Conservation (phyloP, 2,888 invertebrate species). For the Tipula helvola region DNA sequence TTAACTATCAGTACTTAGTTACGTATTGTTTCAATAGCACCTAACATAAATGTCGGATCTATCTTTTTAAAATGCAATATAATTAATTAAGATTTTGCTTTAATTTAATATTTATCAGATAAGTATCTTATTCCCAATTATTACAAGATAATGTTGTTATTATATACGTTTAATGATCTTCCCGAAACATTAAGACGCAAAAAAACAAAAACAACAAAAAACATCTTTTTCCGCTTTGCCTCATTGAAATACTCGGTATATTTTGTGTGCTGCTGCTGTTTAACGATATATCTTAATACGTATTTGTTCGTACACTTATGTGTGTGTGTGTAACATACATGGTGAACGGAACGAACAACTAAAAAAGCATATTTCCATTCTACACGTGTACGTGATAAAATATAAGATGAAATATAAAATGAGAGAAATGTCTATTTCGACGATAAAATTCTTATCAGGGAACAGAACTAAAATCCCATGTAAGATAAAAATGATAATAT, state of each 20-base stretch:
- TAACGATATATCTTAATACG: background rate
- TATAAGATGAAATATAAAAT: background rate
- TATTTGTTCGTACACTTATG: background rate
- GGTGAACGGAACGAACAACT: background rate
- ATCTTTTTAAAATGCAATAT: background rate
- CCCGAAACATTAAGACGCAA: background rate
- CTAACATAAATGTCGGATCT: background rate
- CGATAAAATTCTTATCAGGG: conserved; percentile 4
- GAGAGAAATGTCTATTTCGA: background rate
- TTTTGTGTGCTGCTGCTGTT: background rate
- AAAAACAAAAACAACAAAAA: background rate
- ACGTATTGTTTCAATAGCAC: background rate
- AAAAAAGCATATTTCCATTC: background rate
- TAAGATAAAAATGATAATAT: background rate
- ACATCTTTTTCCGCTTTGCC: background rate
- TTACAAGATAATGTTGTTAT: background rate
- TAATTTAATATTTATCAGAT: background rate
- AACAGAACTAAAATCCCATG: background rate
- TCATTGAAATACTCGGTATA: background rate
- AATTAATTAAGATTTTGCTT: background rate
- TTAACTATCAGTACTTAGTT: background rate
- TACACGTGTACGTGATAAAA: background rate
- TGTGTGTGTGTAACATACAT: background rate
- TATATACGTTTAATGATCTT: background rate
- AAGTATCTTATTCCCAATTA: background rate